A percentile compares a stretch with the other conserved stretches of the same genome.
Conservation (phyloP, 2,888 invertebrate species). For the Seira musarum region DNA sequence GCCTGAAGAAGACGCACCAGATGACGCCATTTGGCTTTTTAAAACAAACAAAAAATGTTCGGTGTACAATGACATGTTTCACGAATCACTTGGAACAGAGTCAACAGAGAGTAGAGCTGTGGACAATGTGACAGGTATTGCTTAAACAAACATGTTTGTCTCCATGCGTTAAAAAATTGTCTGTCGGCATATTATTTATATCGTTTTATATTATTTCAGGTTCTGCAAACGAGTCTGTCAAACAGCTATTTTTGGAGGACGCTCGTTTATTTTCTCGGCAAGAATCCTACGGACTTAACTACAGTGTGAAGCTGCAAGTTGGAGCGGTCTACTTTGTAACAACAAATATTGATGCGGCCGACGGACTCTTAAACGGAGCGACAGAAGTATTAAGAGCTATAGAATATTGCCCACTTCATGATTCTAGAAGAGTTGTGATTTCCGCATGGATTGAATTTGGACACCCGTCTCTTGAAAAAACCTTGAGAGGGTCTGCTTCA, state of each 20-base stretch:
- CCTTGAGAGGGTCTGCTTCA: too few species aligned
- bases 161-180: too few species aligned
- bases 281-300: slow-evolving; percentile 66
- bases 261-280: too few species aligned
- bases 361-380: slow-evolving; percentile 67
- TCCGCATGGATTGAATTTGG: slow-evolving; percentile 50
- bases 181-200: too few species aligned
- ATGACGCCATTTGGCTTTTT: slow-evolving; percentile 34
- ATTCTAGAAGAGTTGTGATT: not conserved
- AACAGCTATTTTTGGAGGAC: too few species aligned
- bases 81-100: slow-evolving; percentile 19
- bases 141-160: too few species aligned
- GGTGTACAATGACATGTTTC: slow-evolving; percentile 16
- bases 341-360: slow-evolving; percentile 36
- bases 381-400: slow-evolving; percentile 52
- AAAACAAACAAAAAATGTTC: slow-evolving; percentile 39
- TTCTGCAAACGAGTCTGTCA: too few species aligned
- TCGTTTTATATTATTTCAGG: too few species aligned
- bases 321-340: slow-evolving; percentile 50
- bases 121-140: too few species aligned
- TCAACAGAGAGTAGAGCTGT: not conserved
- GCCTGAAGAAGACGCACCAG: slow-evolving; percentile 27
- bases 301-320: slow-evolving; percentile 64
- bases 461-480: slow-evolving; percentile 46
- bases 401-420: slow-evolving; percentile 26